A percentile compares a stretch with the other conserved stretches of the same genome.
phyloP scores from a whole-genome alignment of 1,140 invertebrate genomes.

The Drosophila cardini region DNA sequence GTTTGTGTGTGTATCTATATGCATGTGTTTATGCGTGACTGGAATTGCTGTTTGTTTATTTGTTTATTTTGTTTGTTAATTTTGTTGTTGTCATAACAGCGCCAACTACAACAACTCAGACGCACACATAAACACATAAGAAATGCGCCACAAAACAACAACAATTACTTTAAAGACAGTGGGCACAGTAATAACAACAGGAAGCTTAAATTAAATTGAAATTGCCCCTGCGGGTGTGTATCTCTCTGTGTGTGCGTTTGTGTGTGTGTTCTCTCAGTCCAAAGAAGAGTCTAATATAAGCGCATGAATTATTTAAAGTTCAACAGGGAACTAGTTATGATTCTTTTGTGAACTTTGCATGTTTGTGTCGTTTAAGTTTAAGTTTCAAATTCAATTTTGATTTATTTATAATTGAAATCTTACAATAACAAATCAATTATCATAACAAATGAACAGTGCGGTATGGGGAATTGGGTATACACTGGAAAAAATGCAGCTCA shows the following conservation, averaged over 20 bases:
- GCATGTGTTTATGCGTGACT: constrained; percentile 60
- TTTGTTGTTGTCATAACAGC: constrained; percentile 74
- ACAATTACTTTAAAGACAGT: constrained; percentile 38
- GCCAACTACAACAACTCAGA: constrained; percentile 46
- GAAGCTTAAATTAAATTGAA: constrained; percentile 54
- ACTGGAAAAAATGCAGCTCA: background rate
- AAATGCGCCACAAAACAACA: constrained; percentile 29
- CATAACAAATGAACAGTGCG: constrained; percentile 36
- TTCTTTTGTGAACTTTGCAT: constrained; percentile 2
- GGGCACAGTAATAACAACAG: constrained; percentile 36
- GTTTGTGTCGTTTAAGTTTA: constrained; percentile 7
- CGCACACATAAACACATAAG: constrained; percentile 38
- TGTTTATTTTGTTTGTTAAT: constrained; percentile 35
- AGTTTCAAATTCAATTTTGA: constrained; percentile 34
- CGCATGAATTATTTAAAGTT: constrained; percentile 22
- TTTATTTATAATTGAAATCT: constrained; percentile 36
- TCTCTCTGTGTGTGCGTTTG: constrained; percentile 10
- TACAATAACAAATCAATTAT: constrained; percentile 49
- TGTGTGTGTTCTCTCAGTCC: constrained; percentile 2
- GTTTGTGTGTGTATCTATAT: constrained; percentile 3
- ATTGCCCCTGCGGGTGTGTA: constrained; percentile 22
- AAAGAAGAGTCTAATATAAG: constrained; percentile 16
- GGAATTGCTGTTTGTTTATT: constrained; percentile 55
- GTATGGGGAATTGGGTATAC: constrained; percentile 15
- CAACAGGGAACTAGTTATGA: background rate